phyloP scores from a whole-genome alignment of 2,113 vertebrate genomes.

The Gavialis gangeticus region DNA sequence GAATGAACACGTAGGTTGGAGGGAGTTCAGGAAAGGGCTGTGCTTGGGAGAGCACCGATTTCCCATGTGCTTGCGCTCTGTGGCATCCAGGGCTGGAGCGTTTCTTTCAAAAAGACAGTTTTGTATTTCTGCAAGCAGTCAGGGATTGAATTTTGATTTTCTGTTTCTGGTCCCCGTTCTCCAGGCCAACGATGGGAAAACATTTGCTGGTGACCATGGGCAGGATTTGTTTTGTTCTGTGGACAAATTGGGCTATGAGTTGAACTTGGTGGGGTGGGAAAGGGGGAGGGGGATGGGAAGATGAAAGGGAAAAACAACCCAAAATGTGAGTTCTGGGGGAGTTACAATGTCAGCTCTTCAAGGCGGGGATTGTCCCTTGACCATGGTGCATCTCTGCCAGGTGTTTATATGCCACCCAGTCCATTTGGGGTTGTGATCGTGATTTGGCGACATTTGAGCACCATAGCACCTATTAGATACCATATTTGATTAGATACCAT shows the following conservation, averaged over 20 bases:
- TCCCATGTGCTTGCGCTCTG: background rate
- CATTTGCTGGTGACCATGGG: background rate
- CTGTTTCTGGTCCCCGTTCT: background rate
- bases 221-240: too few relatives aligned
- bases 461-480: too few relatives aligned
- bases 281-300: too few relatives aligned
- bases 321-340: background rate
- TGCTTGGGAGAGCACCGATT: background rate
- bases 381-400: too few relatives aligned
- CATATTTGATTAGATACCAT: too few relatives aligned
- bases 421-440: background rate
- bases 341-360: background rate
- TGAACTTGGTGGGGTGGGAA: background rate
- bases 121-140: background rate
- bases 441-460: too few relatives aligned
- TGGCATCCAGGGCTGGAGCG: background rate
- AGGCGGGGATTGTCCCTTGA: background rate
- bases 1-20: background rate
- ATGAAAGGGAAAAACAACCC: too few relatives aligned
- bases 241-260: background rate
- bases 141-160: background rate
- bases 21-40: background rate
- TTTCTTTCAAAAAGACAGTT: background rate
- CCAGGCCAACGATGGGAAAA: background rate
- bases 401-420: background rate